Conservation (phyloP, 53 echinoderm and acorn worm genomes). For the Antedon mediterranea region DNA sequence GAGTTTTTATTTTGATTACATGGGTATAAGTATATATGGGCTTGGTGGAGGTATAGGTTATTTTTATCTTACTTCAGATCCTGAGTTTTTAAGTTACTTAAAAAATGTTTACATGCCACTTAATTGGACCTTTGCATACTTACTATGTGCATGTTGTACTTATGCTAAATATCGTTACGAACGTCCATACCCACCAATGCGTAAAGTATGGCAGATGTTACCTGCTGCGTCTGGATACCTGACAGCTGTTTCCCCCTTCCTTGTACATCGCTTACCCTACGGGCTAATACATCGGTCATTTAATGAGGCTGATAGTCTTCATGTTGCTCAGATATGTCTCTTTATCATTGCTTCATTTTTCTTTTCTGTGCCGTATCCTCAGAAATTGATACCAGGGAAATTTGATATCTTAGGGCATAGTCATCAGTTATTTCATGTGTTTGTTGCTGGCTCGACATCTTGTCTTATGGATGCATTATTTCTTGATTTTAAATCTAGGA, state of each 20-base stretch:
- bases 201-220: constrained; percentile 82
- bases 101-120: constrained; percentile 37
- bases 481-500: constrained; percentile 34
- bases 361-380: constrained; percentile 73
- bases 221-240: constrained; percentile 51
- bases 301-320: constrained; percentile 43
- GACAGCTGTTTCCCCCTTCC: constrained; percentile 49
- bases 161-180: constrained; percentile 82
- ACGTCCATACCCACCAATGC: constrained; percentile 64
- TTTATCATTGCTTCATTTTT: constrained; percentile 59
- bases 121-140: constrained; percentile 32
- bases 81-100: constrained; percentile 29
- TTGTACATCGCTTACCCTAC: constrained; percentile 35
- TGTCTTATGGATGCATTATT: constrained; percentile 55
- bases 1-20: constrained; percentile 86
- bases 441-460: constrained; percentile 59
- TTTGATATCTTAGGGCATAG: constrained; percentile 80
- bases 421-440: constrained; percentile 81
- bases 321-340: constrained; percentile 35
- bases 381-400: constrained; percentile 57
- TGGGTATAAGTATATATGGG: constrained; percentile 72
- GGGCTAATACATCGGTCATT: constrained; percentile 12
- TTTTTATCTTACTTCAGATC: constrained; percentile 44
- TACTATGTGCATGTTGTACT: constrained; percentile 60
- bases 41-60: constrained; percentile 53